A percentile compares a stretch with the other conserved stretches of the same genome.
Conservation (phyloP, 1,140 invertebrate species). For the Diorhabda carinulata region DNA sequence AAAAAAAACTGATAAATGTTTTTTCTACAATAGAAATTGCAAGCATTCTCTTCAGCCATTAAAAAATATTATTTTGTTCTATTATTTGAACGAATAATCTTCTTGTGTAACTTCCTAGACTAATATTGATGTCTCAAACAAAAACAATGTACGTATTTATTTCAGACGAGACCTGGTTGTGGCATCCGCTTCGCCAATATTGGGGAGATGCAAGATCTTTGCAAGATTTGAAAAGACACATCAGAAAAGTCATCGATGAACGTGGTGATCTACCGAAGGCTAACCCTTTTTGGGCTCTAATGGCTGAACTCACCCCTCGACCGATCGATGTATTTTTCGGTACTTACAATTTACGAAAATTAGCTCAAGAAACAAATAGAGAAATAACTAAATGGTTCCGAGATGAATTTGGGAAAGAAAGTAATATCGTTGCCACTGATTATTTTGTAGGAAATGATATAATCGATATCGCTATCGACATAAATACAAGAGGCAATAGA, state of each 20-base stretch:
- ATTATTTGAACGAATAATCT: too few relatives aligned
- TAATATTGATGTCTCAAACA: background rate
- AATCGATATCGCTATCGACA: conserved; percentile 63
- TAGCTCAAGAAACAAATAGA: conserved; percentile 66
- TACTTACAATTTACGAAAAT: conserved; percentile 60
- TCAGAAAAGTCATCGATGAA: conserved; percentile 52
- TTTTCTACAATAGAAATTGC: too few relatives aligned
- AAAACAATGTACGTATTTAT: background rate
- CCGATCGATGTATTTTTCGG: conserved; percentile 63
- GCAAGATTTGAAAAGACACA: conserved; percentile 53
- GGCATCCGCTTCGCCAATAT: conserved; percentile 65
- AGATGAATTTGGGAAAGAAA: conserved; percentile 59
- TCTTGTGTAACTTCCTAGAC: background rate
- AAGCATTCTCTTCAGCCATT: too few relatives aligned
- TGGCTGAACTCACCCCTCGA: conserved; percentile 76
- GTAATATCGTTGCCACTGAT: conserved; percentile 72
- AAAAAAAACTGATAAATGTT: too few relatives aligned
- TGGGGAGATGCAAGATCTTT: conserved; percentile 62
- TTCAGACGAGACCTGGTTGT: conserved; percentile 65
- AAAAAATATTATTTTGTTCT: too few relatives aligned
- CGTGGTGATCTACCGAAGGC: conserved; percentile 44
- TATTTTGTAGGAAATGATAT: conserved; percentile 76
- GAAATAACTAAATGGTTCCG: conserved; percentile 65
- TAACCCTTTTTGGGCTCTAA: conserved; percentile 67
- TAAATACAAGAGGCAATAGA: conserved; percentile 47